Conservation (phyloP, 2,888 invertebrate species). For the Eilema griseolum region DNA sequence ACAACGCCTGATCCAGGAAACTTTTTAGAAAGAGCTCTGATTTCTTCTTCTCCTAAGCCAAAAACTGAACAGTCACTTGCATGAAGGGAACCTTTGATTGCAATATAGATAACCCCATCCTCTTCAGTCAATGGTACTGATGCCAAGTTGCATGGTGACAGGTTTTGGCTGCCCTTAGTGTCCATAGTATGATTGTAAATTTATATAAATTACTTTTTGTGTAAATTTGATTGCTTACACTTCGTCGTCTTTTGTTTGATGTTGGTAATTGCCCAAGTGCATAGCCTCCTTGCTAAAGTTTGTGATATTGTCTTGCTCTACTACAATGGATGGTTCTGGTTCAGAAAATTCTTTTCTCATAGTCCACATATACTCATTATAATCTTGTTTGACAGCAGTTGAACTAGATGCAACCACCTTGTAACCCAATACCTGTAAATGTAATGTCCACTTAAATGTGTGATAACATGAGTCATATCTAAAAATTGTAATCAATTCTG, state of each 20-base stretch:
- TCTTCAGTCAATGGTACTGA: conserved; percentile 70
- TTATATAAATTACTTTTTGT: conserved; percentile 39
- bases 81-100: conserved; percentile 93
- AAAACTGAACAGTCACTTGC: conserved; percentile 91
- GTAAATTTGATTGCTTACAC: conserved; percentile 60
- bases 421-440: conserved; percentile 91
- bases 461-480: conserved; percentile 44
- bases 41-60: conserved; percentile 91
- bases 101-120: conserved; percentile 90
- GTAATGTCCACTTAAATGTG: conserved; percentile 36
- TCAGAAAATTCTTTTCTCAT: conserved; percentile 95
- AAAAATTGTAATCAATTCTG: conserved; percentile 20
- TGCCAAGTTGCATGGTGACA: conserved; percentile 65
- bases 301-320: conserved; percentile 88
- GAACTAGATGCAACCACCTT: conserved; percentile 95
- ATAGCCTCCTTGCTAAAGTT: conserved; percentile 88
- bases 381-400: conserved; percentile 94
- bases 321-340: conserved; percentile 91
- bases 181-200: conserved; percentile 69
- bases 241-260: conserved; percentile 80
- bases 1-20: conserved; percentile 89
- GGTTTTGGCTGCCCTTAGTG: conserved; percentile 71
- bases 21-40: conserved; percentile 90
- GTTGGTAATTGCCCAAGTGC: conserved; percentile 78
- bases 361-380: conserved; percentile 97